These are phyloP conservation scores for Sigmodon hispidus DNA, from an alignment of 2,113 vertebrate genomes.

Conservation along the genomic window DNA sequence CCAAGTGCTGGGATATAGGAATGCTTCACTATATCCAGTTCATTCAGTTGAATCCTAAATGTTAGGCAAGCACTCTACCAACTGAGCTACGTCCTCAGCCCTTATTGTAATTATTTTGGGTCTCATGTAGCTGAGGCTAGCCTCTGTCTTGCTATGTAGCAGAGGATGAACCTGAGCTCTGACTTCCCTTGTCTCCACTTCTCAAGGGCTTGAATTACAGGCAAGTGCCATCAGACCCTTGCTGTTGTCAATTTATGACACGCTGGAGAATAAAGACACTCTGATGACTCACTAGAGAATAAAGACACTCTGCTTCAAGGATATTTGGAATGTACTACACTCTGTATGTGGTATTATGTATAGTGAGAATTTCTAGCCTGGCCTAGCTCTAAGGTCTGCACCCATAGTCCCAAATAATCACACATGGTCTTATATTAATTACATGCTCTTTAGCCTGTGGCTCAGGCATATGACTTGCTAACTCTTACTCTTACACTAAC, in stretches of 20 bases:
- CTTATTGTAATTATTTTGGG: neutral
- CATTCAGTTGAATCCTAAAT: neutral
- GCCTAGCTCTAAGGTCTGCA: too few relatives aligned
- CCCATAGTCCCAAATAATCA: too few relatives aligned
- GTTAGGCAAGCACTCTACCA: neutral
- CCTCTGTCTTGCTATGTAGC: neutral
- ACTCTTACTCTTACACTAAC: too few relatives aligned
- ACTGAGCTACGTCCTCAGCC: neutral
- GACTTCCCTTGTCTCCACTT: neutral
- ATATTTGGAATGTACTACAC: too few relatives aligned
- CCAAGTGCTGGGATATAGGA: neutral
- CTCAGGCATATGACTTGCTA: too few relatives aligned
- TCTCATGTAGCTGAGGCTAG: neutral
- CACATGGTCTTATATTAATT: too few relatives aligned
- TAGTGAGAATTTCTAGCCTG: too few relatives aligned
- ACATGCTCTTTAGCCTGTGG: too few relatives aligned
- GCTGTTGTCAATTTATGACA: neutral
- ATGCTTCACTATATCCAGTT: neutral
- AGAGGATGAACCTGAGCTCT: neutral
- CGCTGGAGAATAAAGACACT: neutral
- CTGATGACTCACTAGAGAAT: neutral
- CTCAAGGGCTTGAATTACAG: neutral
- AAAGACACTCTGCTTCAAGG: neutral
- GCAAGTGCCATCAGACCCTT: neutral
- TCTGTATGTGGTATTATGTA: neutral